Conservation (phyloP, 2,888 invertebrate species). For the Spisula subtruncata region DNA sequence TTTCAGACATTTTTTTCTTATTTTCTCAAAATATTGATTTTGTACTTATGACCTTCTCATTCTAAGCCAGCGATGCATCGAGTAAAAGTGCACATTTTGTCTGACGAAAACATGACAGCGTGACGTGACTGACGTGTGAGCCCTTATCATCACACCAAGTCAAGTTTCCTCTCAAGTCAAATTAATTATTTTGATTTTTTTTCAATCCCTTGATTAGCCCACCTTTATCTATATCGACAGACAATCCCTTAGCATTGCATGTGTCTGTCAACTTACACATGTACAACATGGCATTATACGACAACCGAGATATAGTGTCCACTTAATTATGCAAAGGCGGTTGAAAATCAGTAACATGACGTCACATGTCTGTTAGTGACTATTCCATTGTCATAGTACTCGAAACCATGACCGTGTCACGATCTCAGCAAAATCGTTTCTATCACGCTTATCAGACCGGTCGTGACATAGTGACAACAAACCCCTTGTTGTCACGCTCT, state of each 20-base stretch:
- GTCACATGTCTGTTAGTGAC: neutral
- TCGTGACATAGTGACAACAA: too few relatives aligned
- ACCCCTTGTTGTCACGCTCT: too few relatives aligned
- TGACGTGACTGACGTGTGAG: neutral
- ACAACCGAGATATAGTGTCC: conserved; percentile 16
- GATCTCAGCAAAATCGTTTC: neutral
- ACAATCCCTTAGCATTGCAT: conserved; percentile 16
- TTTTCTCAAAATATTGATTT: too few relatives aligned
- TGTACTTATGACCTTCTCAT: too few relatives aligned
- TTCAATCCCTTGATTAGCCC: neutral
- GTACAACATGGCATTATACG: conserved; percentile 1
- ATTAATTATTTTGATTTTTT: conserved; percentile 27
- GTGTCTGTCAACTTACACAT: conserved; percentile 19
- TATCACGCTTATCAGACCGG: neutral
- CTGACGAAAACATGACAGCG: neutral
- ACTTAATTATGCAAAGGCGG: conserved; percentile 3
- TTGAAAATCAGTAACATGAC: neutral
- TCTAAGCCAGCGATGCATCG: too few relatives aligned
- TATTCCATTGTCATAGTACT: neutral
- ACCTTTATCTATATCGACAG: conserved; percentile 13
- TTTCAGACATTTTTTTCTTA: too few relatives aligned
- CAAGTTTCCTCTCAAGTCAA: neutral
- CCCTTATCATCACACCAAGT: neutral
- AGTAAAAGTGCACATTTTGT: neutral
- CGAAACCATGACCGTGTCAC: neutral